Percentiles rank a stretch among this genome's conserved stretches.
Conservation (phyloP, 2,797 vertebrate genomes). For the Dallia pectoralis region DNA sequence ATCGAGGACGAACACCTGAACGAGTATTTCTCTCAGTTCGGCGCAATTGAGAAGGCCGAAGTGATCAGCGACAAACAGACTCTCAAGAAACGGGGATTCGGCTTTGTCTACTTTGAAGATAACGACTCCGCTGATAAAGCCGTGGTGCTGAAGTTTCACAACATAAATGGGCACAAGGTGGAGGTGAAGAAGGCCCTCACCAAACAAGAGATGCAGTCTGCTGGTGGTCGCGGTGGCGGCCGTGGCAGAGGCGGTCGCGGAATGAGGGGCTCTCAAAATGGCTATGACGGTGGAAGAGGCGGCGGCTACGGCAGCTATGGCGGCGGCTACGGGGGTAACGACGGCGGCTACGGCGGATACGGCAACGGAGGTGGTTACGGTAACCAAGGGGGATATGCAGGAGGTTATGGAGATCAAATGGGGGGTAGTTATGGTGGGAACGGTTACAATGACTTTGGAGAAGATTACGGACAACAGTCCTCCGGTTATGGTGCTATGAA, state of each 20-base stretch:
- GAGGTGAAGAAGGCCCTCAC: slow-evolving; percentile 98
- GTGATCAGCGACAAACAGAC: slow-evolving; percentile 96
- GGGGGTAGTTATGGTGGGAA: slow-evolving; percentile 81
- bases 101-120: slow-evolving; percentile 94
- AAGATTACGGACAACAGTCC: slow-evolving; percentile 86
- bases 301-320: slow-evolving; percentile 81
- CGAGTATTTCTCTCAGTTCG: slow-evolving; percentile 88
- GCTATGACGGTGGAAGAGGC: slow-evolving; percentile 81
- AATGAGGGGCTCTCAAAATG: slow-evolving; percentile 76
- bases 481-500: slow-evolving; percentile 89
- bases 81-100: slow-evolving; percentile 94
- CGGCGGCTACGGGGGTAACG: slow-evolving; percentile 80
- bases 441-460: slow-evolving; percentile 88
- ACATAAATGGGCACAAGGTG: slow-evolving; percentile 92
- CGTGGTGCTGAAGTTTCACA: slow-evolving; percentile 93
- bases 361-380: slow-evolving; percentile 61
- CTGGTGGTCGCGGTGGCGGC: slow-evolving; percentile 70
- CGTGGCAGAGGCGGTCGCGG: slow-evolving; percentile 70
- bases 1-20: slow-evolving; percentile 85
- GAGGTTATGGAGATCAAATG: slow-evolving; percentile 72
- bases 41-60: slow-evolving; percentile 92
- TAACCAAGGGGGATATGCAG: slow-evolving; percentile 73
- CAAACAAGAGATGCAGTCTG: slow-evolving; percentile 92
- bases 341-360: slow-evolving; percentile 63
- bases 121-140: slow-evolving; percentile 96